These are phyloP conservation scores for Xanthorhoe designata DNA, from an alignment of 2,888 invertebrate genomes.

Conservation along the genomic window DNA sequence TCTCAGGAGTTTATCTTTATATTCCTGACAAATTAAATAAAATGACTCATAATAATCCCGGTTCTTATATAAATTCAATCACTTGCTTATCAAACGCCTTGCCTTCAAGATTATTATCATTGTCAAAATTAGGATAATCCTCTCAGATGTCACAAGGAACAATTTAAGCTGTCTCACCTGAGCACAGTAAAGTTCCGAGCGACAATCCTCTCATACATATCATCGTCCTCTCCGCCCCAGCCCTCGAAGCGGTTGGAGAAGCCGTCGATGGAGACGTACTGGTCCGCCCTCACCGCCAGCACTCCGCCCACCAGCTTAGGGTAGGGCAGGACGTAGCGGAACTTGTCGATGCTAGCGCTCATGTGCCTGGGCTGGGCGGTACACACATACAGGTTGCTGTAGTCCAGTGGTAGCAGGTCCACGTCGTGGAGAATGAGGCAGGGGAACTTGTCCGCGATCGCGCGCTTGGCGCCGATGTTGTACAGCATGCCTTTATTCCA, in stretches of 20 bases:
- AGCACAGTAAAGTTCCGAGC: constrained; percentile 56
- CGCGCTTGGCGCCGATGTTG: constrained; percentile 93
- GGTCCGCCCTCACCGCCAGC: constrained; percentile 66
- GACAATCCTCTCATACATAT: constrained; percentile 62
- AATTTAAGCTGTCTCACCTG: constrained; percentile 55
- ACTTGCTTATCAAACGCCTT: too few relatives aligned
- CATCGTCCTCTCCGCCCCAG: constrained; percentile 83
- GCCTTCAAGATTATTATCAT: too few relatives aligned
- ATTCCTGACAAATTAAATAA: too few relatives aligned
- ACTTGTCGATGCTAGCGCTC: constrained; percentile 94
- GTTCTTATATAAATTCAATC: too few relatives aligned
- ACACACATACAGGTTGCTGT: constrained; percentile 93
- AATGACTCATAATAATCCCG: too few relatives aligned
- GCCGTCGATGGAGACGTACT: constrained; percentile 66
- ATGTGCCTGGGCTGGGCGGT: constrained; percentile 92
- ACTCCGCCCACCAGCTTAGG: constrained; percentile 69
- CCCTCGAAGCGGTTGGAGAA: constrained; percentile 73
- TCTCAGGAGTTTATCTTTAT: too few relatives aligned
- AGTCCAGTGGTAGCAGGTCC: constrained; percentile 93
- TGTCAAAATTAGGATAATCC: too few relatives aligned
- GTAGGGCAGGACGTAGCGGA: constrained; percentile 69
- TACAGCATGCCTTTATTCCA: constrained; percentile 96
- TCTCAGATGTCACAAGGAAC: too few relatives aligned
- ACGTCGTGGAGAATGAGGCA: constrained; percentile 97
- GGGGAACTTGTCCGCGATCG: constrained; percentile 88